Evolutionary conservation across 2,888 invertebrate species (phyloP).

Genomic region (Tetropium fuscum): DNA sequence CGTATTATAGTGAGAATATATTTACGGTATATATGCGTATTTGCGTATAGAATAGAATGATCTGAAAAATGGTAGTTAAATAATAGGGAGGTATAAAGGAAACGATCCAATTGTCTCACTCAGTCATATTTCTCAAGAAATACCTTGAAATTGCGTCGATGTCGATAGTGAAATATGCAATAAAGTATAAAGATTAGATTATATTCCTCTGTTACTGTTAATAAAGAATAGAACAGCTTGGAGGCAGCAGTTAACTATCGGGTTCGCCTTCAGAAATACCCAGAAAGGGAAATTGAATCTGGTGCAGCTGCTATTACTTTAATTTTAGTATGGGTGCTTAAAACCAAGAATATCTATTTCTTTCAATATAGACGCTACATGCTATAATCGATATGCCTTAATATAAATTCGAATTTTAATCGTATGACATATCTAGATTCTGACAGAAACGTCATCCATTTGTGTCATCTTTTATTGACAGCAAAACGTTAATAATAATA

Average conservation of each 20-base stretch:
- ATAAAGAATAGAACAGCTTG: constrained; percentile 10
- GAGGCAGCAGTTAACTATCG: constrained; percentile 9
- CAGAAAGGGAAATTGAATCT: constrained; percentile 19
- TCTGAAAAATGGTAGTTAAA: too few species aligned
- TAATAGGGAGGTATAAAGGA: neutral
- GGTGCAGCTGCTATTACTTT: constrained; percentile 2
- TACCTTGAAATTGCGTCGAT: neutral
- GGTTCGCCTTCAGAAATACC: constrained; percentile 2
- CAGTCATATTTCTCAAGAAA: neutral
- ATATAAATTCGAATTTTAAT: too few species aligned
- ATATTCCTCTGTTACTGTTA: constrained; percentile 3
- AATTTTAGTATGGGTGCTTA: constrained; percentile 8
- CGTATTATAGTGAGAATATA: too few species aligned
- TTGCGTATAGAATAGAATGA: too few species aligned
- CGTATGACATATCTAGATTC: too few species aligned
- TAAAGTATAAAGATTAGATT: constrained; percentile 12
- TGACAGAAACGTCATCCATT: too few species aligned
- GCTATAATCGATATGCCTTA: too few species aligned
- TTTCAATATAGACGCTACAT: too few species aligned
- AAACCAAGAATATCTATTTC: neutral
- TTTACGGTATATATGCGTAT: too few species aligned
- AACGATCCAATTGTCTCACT: neutral
- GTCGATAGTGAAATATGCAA: neutral
- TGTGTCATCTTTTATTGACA: too few species aligned
- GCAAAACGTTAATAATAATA: too few species aligned